Evolutionary conservation across 2,797 vertebrate species (phyloP).

Genomic region (Muraenolepis orangiensis): DNA sequence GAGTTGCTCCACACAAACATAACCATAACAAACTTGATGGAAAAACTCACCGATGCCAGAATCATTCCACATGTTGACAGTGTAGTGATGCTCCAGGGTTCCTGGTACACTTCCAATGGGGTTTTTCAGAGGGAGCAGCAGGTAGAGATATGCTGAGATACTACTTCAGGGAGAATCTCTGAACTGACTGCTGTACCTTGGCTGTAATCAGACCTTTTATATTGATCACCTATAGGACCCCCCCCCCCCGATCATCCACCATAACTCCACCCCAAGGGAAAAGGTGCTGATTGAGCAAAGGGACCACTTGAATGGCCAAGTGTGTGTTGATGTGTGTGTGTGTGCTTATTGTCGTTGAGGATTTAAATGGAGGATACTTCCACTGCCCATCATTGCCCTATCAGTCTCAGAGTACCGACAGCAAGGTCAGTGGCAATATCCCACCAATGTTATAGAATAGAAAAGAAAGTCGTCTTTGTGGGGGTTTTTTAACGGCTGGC

Average conservation of each 20-base stretch:
- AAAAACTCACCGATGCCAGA: conserved; percentile 60
- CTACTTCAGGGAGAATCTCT: conserved; percentile 29
- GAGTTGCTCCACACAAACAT: neutral
- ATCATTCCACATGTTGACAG: conserved; percentile 70
- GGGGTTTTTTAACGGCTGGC: neutral
- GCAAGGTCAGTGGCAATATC: conserved; percentile 36
- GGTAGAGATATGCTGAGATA: conserved; percentile 24
- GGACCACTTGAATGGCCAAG: conserved; percentile 25
- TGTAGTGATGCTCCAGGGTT: conserved; percentile 10
- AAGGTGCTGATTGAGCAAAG: conserved; percentile 36
- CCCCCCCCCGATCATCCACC: conserved; percentile 21
- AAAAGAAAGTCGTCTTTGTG: neutral
- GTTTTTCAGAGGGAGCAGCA: conserved; percentile 13
- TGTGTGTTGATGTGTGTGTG: conserved; percentile 25
- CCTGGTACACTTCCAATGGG: neutral
- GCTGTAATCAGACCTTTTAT: conserved; percentile 51
- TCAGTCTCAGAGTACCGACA: conserved; percentile 33
- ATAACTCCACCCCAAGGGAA: conserved; percentile 22
- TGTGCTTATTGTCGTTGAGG: conserved; percentile 16
- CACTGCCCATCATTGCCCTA: conserved; percentile 41
- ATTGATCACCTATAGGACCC: conserved; percentile 45
- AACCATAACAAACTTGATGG: neutral
- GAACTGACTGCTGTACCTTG: conserved; percentile 34
- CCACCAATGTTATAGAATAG: neutral
- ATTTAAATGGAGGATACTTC: conserved; percentile 3